A percentile compares a stretch with the other conserved stretches of the same genome.
These are phyloP conservation scores for Macrocentrus cingulum DNA, from an alignment of 1,140 invertebrate genomes.

Conservation along the genomic window DNA sequence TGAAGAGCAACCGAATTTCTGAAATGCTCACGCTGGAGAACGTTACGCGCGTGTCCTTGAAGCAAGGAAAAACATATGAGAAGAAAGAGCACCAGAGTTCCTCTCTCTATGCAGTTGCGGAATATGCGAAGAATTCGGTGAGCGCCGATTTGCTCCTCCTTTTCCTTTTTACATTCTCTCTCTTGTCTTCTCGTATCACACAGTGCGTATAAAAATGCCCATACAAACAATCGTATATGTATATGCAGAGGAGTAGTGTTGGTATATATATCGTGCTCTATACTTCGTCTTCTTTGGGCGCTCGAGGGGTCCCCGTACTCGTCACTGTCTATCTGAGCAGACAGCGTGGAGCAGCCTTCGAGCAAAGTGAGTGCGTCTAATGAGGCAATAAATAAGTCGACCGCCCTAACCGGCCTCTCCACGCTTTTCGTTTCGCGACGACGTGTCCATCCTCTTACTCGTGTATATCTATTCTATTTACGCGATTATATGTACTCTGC, in stretches of 20 bases:
- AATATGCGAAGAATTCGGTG: slow-evolving; percentile 49
- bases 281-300: slow-evolving; percentile 11
- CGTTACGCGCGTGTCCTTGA: too few species aligned
- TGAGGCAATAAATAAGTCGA: slow-evolving; percentile 61
- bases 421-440: slow-evolving; percentile 31
- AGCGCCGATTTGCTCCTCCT: slow-evolving; percentile 33
- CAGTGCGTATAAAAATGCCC: background rate
- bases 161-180: slow-evolving; percentile 23
- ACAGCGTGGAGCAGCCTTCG: slow-evolving; percentile 58
- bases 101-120: slow-evolving; percentile 16
- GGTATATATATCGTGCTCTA: slow-evolving; percentile 2
- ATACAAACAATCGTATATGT: background rate
- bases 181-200: slow-evolving; percentile 26
- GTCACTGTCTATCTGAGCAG: slow-evolving; percentile 60
- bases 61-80: too few species aligned
- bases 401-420: slow-evolving; percentile 57
- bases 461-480: slow-evolving; percentile 5
- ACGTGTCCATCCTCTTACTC: slow-evolving; percentile 26
- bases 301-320: slow-evolving; percentile 35
- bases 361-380: slow-evolving; percentile 59
- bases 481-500: slow-evolving; percentile 7
- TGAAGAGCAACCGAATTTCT: too few species aligned
- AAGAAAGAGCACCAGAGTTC: too few species aligned
- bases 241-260: background rate
- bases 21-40: too few species aligned